Conservation (phyloP, 2,797 vertebrate genomes). For the Pteropus rufus region DNA sequence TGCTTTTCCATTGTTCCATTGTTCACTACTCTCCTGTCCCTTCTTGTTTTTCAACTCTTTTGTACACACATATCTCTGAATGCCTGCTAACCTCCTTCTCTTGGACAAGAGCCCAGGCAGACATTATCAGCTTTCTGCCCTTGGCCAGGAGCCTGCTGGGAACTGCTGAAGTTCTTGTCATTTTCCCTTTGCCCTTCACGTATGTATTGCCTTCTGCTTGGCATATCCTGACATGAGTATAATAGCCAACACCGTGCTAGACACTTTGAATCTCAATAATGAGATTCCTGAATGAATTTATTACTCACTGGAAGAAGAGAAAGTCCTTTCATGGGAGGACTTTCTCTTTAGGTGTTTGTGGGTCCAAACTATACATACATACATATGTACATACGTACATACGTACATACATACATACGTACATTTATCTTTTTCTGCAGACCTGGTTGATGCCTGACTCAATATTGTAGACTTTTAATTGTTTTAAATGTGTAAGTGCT, state of each 20-base stretch:
- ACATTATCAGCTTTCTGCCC: not conserved
- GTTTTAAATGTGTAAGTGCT: conserved; percentile 8
- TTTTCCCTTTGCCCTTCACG: conserved; percentile 23
- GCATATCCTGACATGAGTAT: not conserved
- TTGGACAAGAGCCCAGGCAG: conserved; percentile 46
- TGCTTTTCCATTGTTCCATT: not conserved
- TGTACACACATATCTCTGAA: not conserved
- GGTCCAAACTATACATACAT: not conserved
- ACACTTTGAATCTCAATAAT: not conserved
- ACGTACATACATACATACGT: not conserved
- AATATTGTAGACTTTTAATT: not conserved
- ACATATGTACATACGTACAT: not conserved
- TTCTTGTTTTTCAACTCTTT: not conserved
- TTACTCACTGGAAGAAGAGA: not conserved
- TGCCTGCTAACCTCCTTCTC: not conserved
- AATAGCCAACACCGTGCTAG: not conserved
- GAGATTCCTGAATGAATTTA: conserved; percentile 23
- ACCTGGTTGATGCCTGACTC: not conserved
- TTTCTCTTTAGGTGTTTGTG: not conserved
- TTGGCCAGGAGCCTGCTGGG: conserved; percentile 41
- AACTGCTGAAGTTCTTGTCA: not conserved
- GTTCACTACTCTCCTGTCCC: not conserved
- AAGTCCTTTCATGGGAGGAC: not conserved
- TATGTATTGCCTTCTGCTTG: not conserved
- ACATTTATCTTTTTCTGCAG: not conserved